Percentiles rank a stretch among this genome's conserved stretches.
phyloP scores from a whole-genome alignment of 1,140 invertebrate species.

The Scaptomyza hsui region DNA sequence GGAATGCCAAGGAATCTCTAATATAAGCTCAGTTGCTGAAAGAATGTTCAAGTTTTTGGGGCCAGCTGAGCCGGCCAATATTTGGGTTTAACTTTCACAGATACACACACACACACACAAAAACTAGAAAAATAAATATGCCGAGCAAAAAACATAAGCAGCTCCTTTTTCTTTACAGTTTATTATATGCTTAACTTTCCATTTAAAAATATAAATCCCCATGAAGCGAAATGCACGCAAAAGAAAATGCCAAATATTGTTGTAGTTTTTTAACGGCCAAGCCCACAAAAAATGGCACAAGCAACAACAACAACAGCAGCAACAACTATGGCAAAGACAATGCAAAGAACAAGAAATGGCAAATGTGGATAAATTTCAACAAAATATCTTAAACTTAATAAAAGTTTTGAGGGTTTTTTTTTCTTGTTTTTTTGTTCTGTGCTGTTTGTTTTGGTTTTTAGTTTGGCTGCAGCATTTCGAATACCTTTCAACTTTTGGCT shows the following conservation, averaged over 20 bases:
- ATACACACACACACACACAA: conserved; percentile 17
- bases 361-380: conserved; percentile 82
- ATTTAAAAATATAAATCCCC: conserved; percentile 80
- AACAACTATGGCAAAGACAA: conserved; percentile 27
- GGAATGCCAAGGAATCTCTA: neutral
- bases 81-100: conserved; percentile 1
- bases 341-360: conserved; percentile 50
- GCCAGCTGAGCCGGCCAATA: conserved; percentile 13
- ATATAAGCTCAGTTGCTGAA: neutral
- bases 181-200: conserved; percentile 81
- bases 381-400: conserved; percentile 83
- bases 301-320: conserved; percentile 33
- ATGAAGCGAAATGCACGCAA: conserved; percentile 58
- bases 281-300: conserved; percentile 55
- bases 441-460: conserved; percentile 55
- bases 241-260: conserved; percentile 68
- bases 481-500: conserved; percentile 80
- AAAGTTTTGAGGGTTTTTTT: conserved; percentile 69
- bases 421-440: conserved; percentile 17
- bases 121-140: neutral
- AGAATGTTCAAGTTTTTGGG: neutral
- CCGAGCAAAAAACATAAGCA: conserved; percentile 53
- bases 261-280: conserved; percentile 69
- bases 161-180: conserved; percentile 76
- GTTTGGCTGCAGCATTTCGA: conserved; percentile 51